Evolutionary conservation across 2,797 vertebrate species (phyloP).

Genomic region (Bradypus variegatus): DNA sequence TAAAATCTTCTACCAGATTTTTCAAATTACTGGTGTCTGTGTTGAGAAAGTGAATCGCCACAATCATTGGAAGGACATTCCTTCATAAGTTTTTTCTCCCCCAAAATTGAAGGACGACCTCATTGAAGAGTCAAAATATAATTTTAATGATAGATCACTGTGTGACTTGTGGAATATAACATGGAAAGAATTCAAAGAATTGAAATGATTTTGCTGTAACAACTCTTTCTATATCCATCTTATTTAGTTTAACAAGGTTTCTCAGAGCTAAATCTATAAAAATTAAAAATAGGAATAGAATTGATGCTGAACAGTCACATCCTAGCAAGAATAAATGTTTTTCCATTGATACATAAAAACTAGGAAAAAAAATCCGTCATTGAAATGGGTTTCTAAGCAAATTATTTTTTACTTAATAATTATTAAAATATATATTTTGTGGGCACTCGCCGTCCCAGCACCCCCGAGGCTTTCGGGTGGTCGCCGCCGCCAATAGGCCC

Average conservation of each 20-base stretch:
- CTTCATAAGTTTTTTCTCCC: neutral
- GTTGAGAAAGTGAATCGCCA: neutral
- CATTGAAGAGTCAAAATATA: neutral
- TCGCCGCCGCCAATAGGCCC: too few relatives aligned
- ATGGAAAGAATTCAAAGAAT: neutral
- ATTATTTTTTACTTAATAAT: neutral
- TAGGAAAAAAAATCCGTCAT: neutral
- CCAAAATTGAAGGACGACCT: neutral
- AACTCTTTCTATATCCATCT: neutral
- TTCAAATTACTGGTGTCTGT: neutral
- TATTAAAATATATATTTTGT: neutral
- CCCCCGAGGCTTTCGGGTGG: too few relatives aligned
- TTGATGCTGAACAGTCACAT: neutral
- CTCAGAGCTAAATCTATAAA: neutral
- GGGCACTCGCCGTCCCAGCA: too few relatives aligned
- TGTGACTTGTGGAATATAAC: neutral
- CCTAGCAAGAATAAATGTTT: neutral
- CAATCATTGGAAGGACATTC: neutral
- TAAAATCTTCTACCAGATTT: neutral
- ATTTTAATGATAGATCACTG: neutral
- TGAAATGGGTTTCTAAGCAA: neutral
- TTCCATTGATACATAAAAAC: neutral
- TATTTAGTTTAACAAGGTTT: neutral
- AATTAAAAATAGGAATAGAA: constrained; percentile 29
- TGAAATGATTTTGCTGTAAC: neutral